Evolutionary conservation across 2,888 invertebrate genomes (phyloP).

Genomic region (Plagiodera versicolora): DNA sequence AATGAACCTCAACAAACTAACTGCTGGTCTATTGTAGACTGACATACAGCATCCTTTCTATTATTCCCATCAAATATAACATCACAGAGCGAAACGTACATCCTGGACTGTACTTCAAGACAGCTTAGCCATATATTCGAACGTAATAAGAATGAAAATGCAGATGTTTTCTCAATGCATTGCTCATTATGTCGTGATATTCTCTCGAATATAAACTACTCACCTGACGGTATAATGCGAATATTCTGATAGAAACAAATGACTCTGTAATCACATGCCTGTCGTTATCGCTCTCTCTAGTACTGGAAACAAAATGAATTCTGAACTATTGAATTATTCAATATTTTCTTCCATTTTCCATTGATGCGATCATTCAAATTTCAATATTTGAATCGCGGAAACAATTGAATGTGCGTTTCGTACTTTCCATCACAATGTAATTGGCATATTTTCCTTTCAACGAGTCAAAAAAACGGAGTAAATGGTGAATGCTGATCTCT

Average conservation of each 20-base stretch:
- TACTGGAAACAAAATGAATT: constrained; percentile 19
- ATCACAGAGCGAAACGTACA: background rate
- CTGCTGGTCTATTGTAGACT: background rate
- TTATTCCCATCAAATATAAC: background rate
- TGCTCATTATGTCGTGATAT: constrained; percentile 26
- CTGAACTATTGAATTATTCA: background rate
- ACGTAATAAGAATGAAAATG: constrained; percentile 17
- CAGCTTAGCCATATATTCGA: constrained; percentile 3
- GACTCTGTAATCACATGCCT: constrained; percentile 23
- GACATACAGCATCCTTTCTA: background rate
- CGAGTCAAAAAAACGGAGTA: background rate
- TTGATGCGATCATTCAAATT: too few relatives aligned
- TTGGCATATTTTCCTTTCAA: background rate
- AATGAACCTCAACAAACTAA: too few relatives aligned
- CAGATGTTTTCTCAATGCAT: constrained; percentile 20
- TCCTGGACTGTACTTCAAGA: background rate
- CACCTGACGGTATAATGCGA: constrained; percentile 21
- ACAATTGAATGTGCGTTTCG: background rate
- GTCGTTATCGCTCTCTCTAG: constrained; percentile 12
- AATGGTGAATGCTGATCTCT: background rate
- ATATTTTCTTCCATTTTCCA: too few relatives aligned
- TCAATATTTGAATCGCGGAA: background rate
- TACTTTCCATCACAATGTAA: background rate
- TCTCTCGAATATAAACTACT: constrained; percentile 22
- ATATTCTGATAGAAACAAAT: constrained; percentile 25